phyloP scores from a whole-genome alignment of 1,140 invertebrate species.

The Brachionus paranguensis region DNA sequence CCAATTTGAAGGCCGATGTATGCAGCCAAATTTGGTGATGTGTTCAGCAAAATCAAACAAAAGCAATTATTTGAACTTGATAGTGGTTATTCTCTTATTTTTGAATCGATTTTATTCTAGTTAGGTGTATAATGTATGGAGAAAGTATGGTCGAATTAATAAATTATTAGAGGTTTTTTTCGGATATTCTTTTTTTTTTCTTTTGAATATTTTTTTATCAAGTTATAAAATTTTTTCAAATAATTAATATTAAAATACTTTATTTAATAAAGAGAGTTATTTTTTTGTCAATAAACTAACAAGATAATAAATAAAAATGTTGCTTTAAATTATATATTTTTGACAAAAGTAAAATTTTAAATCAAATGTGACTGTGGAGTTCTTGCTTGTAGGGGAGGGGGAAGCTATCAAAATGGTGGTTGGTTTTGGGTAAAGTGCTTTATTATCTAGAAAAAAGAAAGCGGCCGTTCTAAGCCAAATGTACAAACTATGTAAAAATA shows the following conservation, averaged over 20 bases:
- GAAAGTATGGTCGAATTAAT: not conserved
- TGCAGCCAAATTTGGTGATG: not conserved
- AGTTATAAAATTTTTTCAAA: too few relatives aligned
- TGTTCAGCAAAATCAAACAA: not conserved
- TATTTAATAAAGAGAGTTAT: not conserved
- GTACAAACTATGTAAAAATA: too few relatives aligned
- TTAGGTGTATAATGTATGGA: not conserved
- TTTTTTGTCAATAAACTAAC: not conserved
- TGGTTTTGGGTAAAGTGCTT: too few relatives aligned
- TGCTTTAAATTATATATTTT: too few relatives aligned
- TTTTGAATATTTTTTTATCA: not conserved
- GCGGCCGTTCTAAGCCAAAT: too few relatives aligned
- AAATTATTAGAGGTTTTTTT: not conserved
- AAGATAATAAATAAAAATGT: not conserved
- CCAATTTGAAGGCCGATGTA: conserved; percentile 37
- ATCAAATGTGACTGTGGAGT: too few relatives aligned
- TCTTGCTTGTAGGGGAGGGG: too few relatives aligned
- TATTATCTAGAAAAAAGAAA: too few relatives aligned
- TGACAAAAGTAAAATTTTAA: too few relatives aligned
- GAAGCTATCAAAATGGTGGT: too few relatives aligned
- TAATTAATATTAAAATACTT: not conserved
- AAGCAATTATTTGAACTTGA: not conserved
- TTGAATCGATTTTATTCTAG: not conserved
- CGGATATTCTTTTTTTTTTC: not conserved
- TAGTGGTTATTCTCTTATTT: not conserved